These are phyloP conservation scores for Centropus unirufus DNA, from an alignment of 2,113 vertebrate species.

Conservation along the genomic window DNA sequence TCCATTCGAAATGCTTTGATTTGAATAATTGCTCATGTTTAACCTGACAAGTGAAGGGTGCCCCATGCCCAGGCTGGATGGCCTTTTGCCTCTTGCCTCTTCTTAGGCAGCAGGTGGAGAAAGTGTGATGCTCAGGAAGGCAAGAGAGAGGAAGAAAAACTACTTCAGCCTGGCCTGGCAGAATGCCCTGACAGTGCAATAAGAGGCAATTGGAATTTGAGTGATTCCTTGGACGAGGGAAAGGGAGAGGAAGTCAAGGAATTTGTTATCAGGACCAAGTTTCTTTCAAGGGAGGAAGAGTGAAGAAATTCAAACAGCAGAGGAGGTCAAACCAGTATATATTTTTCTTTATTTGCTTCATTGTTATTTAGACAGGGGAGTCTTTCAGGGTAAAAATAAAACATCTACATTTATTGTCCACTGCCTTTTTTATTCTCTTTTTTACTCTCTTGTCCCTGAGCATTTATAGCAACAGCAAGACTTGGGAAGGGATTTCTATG, in stretches of 20 bases:
- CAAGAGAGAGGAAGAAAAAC: neutral
- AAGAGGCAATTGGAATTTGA: neutral
- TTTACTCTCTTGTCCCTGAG: neutral
- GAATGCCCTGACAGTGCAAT: neutral
- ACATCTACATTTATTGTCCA: neutral
- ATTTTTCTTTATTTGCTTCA: neutral
- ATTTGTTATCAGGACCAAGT: neutral
- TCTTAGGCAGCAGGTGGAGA: neutral
- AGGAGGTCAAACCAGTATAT: neutral
- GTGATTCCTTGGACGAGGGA: neutral
- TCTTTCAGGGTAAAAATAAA: constrained; percentile 16
- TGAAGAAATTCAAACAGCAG: neutral
- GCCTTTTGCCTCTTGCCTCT: neutral
- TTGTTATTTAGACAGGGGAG: neutral
- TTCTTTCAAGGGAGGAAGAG: neutral
- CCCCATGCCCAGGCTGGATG: fast-evolving
- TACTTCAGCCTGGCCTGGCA: neutral
- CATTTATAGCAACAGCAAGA: neutral
- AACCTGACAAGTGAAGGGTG: neutral
- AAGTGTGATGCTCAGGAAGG: fast-evolving
- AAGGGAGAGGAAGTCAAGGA: neutral
- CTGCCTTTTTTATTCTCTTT: neutral
- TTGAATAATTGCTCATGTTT: fast-evolving
- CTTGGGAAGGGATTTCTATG: neutral
- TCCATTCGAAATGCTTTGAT: neutral